phyloP scores from a whole-genome alignment of 2,113 vertebrate genomes.

The Eolophus roseicapilla region DNA sequence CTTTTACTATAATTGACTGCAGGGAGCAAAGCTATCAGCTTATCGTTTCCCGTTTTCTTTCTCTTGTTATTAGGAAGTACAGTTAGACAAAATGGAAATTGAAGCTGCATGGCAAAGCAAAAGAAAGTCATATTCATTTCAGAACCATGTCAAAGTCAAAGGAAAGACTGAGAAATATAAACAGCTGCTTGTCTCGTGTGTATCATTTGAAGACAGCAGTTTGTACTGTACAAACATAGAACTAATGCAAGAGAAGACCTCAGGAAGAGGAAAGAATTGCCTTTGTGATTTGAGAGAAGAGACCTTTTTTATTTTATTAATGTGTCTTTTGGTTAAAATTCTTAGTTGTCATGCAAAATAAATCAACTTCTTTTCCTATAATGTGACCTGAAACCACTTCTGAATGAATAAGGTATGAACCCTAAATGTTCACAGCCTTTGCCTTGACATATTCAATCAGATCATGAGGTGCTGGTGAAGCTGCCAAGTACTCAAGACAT shows the following conservation, averaged over 20 bases:
- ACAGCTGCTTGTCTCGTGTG: conserved; percentile 32
- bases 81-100: conserved; percentile 45
- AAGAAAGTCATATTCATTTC: conserved; percentile 43
- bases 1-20: neutral
- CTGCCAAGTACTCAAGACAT: conserved; percentile 12
- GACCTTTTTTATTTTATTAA: conserved; percentile 61
- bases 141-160: conserved; percentile 30
- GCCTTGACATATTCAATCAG: conserved; percentile 78
- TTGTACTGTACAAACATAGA: conserved; percentile 32
- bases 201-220: neutral
- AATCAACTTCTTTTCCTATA: conserved; percentile 75
- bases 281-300: neutral
- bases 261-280: neutral
- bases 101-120: neutral
- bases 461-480: conserved; percentile 56
- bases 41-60: neutral
- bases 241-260: neutral
- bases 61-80: neutral
- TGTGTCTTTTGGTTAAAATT: conserved; percentile 81
- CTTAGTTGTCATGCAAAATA: conserved; percentile 84
- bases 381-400: conserved; percentile 72
- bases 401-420: conserved; percentile 78
- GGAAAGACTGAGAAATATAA: conserved; percentile 5
- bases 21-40: conserved; percentile 23
- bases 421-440: conserved; percentile 79